These are phyloP conservation scores for Hofmannophila pseudospretella DNA, from an alignment of 2,888 invertebrate genomes.

Conservation along the genomic window DNA sequence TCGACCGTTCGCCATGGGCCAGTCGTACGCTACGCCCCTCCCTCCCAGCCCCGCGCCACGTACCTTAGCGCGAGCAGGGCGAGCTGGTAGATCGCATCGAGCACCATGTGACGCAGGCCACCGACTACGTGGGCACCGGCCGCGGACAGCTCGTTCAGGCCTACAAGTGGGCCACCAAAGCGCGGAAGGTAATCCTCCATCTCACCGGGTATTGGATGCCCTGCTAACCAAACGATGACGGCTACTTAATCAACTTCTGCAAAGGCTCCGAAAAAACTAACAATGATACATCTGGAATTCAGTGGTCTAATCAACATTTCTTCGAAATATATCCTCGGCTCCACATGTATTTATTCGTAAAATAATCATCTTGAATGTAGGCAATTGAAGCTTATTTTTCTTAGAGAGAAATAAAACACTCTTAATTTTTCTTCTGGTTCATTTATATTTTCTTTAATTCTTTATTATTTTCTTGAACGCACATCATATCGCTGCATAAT, in stretches of 20 bases:
- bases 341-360: too few species aligned
- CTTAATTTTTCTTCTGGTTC: too few species aligned
- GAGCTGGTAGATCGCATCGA: conserved; percentile 97
- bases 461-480: too few species aligned
- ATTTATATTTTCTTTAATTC: too few species aligned
- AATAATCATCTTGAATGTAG: too few species aligned
- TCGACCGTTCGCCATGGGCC: conserved; percentile 44
- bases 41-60: conserved; percentile 49
- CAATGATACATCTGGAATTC: neutral
- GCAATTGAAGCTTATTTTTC: too few species aligned
- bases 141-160: conserved; percentile 88
- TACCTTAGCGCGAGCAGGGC: conserved; percentile 82
- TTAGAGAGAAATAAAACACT: too few species aligned
- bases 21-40: conserved; percentile 39
- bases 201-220: neutral
- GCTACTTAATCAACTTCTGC: neutral
- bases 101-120: conserved; percentile 92
- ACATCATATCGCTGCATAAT: too few species aligned
- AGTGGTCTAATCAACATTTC: neutral
- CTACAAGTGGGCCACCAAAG: conserved; percentile 89
- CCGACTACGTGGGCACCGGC: conserved; percentile 89
- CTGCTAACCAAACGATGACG: conserved; percentile 6
- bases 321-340: neutral
- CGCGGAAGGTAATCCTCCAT: conserved; percentile 85
- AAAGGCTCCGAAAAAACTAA: neutral